A percentile compares a stretch with the other conserved stretches of the same genome.
These are phyloP conservation scores for Prionailurus bengalensis DNA, from an alignment of 2,113 vertebrate genomes.

Conservation along the genomic window DNA sequence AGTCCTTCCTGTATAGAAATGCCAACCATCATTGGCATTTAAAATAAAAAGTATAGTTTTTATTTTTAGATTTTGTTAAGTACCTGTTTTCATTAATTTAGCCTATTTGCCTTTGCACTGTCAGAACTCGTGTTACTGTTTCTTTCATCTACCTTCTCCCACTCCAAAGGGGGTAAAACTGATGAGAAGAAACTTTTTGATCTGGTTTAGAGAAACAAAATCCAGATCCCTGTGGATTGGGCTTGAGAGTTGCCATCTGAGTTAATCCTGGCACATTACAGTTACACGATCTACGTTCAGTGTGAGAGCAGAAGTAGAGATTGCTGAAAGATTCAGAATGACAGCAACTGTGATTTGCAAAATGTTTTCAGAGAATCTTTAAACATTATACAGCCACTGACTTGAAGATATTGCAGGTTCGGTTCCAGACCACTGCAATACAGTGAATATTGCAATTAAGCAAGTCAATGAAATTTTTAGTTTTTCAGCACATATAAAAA, in stretches of 20 bases:
- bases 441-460: not conserved
- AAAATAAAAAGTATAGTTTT: not conserved
- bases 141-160: not conserved
- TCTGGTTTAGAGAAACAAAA: not conserved
- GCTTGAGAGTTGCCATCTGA: not conserved
- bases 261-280: not conserved
- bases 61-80: not conserved
- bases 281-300: not conserved
- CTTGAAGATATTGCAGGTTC: not conserved
- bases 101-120: not conserved
- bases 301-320: not conserved
- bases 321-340: not conserved
- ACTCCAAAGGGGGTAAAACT: not conserved
- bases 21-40: not conserved
- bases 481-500: not conserved
- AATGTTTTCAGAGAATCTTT: not conserved
- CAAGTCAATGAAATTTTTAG: not conserved
- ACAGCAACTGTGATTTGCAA: not conserved
- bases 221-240: not conserved
- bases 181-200: constrained; percentile 4
- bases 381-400: not conserved
- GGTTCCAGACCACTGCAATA: not conserved
- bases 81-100: not conserved
- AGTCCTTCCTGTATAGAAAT: not conserved
- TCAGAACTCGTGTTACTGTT: not conserved